Evolutionary conservation across 2,113 vertebrate genomes (phyloP), one percentile per base, ranked within the genome.

Genomic region (Seriola dumerili): DNA sequence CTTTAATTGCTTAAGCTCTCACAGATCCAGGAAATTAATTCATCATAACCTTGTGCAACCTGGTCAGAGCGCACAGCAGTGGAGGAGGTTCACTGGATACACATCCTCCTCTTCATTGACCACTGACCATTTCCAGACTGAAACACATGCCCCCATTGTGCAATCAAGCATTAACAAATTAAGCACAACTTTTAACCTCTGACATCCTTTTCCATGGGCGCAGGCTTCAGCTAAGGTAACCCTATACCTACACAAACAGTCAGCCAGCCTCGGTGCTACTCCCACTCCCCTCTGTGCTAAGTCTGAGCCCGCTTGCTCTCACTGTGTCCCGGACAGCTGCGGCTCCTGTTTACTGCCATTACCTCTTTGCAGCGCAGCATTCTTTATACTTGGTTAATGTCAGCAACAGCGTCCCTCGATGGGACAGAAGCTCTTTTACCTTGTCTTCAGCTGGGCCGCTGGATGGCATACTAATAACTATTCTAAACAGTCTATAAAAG

Each of bases 241-340:
- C 59, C 62, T 68, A 94, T 81, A 77, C 86, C 64, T 77, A 23
- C 67, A 80, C 76, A 91, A 85, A 87, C 84, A 84, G 36, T 72
- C 78, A 46, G 48, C 4, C 62, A 55, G 75, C 61, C 61, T 63
- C 11, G 69, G 61, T 52, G 61, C 85, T 78, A n/a, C 77, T 86
- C 78, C 75, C 69, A 1, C 75, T 73, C 62, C 62, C 70, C 86
- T 83, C 54, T 34, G 40, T 52, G 77, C 44, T 65, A 86, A 70
- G 76, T 85, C 44, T 74, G 71, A 73, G 63, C 78, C 44, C 50
- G 48, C 66, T 40, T 38, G 48, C 16, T 67, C 52, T 54, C 72
- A 8, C 68, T 59, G 65, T 25, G 57, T 67, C 50, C 64, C n/a
- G 23, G 86, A 92, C 92, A 94, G 92, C 94, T 92, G 91, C 76